Base-by-base conservation (phyloP, 2,797 vertebrate genomes). In the Loris lydekkerianus region DNA sequence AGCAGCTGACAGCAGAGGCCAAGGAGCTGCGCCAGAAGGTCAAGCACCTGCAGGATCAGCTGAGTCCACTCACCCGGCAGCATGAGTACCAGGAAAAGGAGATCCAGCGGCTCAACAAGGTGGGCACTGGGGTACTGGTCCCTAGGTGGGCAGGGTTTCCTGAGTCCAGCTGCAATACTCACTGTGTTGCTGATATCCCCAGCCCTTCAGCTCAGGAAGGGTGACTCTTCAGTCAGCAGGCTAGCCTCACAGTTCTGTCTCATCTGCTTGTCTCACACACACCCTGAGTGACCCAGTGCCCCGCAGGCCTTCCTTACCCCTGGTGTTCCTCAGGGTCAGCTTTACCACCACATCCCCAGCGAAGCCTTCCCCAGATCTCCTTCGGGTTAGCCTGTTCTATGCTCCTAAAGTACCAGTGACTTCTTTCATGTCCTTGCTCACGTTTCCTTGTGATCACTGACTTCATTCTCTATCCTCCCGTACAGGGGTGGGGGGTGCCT, bases 1-100 rank as follows among this genome's bases (percentile, higher is more conserved):
- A 99, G 97, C 99, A 99, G 92, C 98, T 99, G 95, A 98, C 99
- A 63, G 97, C 98, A 9, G 99, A 99, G 97, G 99, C 99, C 94
- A 98, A 98, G 37, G 99, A 99, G 96, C 98, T 99, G 96, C 99
- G 99, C 97, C 99, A 99, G 98, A 99, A 99, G 98, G 98, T 99
- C 97, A 99, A 99, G 82, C 99, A 99, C 97, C 98, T 99, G 93
- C 99, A 99, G 98, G 99, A 99, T 92, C 99, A 99, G 98, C 99
- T 99, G 97, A 98, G 98, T 56, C 99, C 99, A 0, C 99, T 99
- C 95, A 99, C 99, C 96, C 99, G 99, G 96, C 99, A 99, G 98
- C 98, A 99, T 23, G 99, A 99, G 61, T 99, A 99, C 98, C 99
- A 99, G 98, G 99, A 99, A 96, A 99, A 99, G 97, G 99, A 99